Base-by-base conservation (phyloP, 2,113 vertebrate species). In the Labeo rohita region DNA sequence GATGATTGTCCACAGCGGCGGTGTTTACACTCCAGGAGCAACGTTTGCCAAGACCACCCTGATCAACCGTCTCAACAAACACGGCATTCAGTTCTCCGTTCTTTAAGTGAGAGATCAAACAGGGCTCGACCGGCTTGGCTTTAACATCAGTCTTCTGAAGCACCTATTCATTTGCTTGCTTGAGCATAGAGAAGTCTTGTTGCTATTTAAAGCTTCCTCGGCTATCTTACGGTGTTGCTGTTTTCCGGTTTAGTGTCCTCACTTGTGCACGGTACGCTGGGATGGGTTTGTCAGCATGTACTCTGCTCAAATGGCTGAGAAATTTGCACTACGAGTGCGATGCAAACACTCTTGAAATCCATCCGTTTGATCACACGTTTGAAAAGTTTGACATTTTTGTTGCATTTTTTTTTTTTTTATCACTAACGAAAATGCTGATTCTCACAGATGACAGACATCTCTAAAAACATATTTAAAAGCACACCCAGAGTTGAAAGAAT, bases 1-100 rank as follows among this genome's bases (percentile, higher is more conserved):
- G n/a, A 6, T 65, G 21, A n/a, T 9, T 18, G 6, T 90, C 85
- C 86, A 16, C 92, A 99, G 98, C 74, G 98, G 98, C 45, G 98
- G 98, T 0, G 98, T 99, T 0, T 99, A 97, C 89, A 95, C 96
- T 59, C 98, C 98, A 0, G 98, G 96, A 94, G 97, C 97, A 4
- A 96, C 87, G 12, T 99, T 99, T 89, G 95, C 92, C 45, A 97
- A 95, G 92, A 99, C 97, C 86, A 97, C 95, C 45, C 88, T 99
- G 88, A 95, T 98, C 12, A 94, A 99, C 83, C 96, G 97, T 52
- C 97, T 99, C 84, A 94, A 96, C 94, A 95, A 95, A 78, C 93
- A 90, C 10, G 97, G 98, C 85, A 92, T 99, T 90, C 95, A 96
- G 89, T 99, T 99, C 91, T 96, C 96, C 65, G 96, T 99, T 54